These are phyloP conservation scores for Vireo griseus DNA, from an alignment of 2,797 vertebrate genomes.

Conservation along the genomic window DNA sequence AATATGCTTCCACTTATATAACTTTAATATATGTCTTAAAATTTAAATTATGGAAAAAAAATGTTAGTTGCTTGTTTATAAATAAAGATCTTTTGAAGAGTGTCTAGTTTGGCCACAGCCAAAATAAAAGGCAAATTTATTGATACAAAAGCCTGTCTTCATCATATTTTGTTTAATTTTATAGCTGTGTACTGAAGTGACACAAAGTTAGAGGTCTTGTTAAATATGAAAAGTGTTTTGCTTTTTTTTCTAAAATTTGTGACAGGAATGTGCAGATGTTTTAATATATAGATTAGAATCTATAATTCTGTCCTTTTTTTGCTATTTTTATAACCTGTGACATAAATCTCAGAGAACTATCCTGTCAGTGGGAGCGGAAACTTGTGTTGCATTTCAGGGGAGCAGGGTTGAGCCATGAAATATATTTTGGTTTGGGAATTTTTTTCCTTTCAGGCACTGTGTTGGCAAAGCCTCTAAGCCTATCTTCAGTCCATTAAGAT, in stretches of 20 bases:
- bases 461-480: not conserved
- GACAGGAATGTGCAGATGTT: conserved; percentile 71
- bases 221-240: conserved; percentile 57
- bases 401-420: conserved; percentile 38
- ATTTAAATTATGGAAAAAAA: conserved; percentile 68
- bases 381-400: not conserved
- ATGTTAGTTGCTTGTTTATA: conserved; percentile 65
- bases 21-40: conserved; percentile 74
- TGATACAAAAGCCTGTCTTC: conserved; percentile 53
- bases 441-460: not conserved
- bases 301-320: conserved; percentile 15
- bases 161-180: conserved; percentile 54
- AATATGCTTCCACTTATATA: conserved; percentile 71
- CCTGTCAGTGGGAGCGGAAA: conserved; percentile 1
- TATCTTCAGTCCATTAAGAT: not conserved
- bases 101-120: conserved; percentile 67
- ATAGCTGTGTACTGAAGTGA: conserved; percentile 51
- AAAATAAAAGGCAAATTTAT: conserved; percentile 59
- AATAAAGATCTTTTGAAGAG: conserved; percentile 63
- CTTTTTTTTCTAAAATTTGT: conserved; percentile 61
- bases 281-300: conserved; percentile 71
- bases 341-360: conserved; percentile 32
- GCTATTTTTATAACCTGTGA: conserved; percentile 38
- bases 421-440: not conserved
- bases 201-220: conserved; percentile 53